Conservation (phyloP, 1,140 invertebrate species). For the Bactericera cockerelli region DNA sequence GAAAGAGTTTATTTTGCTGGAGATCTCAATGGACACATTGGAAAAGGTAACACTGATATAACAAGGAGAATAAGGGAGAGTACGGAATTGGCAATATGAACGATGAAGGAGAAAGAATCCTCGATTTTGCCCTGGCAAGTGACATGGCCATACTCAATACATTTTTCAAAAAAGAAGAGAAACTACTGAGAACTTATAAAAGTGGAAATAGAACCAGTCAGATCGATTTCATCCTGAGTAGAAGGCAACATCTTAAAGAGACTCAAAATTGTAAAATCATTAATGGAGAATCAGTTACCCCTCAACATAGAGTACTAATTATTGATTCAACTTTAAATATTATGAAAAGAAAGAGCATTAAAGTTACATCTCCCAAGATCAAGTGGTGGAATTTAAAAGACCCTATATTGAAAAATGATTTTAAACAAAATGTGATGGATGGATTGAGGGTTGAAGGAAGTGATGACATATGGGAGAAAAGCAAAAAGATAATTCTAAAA, state of each 20-base stretch:
- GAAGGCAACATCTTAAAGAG: background rate
- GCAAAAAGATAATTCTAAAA: background rate
- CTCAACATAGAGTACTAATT: background rate
- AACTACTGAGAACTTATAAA: too few relatives aligned
- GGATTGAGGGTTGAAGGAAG: background rate
- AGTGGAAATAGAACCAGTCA: background rate
- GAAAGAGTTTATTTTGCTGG: background rate
- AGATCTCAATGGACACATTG: background rate
- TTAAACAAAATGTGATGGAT: background rate
- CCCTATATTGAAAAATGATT: background rate
- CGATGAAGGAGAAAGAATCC: background rate
- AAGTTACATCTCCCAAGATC: background rate
- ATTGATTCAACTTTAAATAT: background rate
- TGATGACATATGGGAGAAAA: background rate
- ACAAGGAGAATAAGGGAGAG: background rate
- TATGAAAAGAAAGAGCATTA: background rate
- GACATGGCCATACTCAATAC: background rate
- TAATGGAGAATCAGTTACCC: background rate
- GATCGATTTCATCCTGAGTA: background rate
- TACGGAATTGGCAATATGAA: background rate
- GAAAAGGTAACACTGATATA: too few relatives aligned
- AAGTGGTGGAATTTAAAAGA: conserved; percentile 9
- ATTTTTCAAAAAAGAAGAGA: background rate
- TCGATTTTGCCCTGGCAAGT: background rate
- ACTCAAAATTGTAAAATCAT: background rate